Evolutionary conservation across 2,113 vertebrate genomes (phyloP), one percentile per base, ranked within the genome.

Genomic region (Sus scrofa): DNA sequence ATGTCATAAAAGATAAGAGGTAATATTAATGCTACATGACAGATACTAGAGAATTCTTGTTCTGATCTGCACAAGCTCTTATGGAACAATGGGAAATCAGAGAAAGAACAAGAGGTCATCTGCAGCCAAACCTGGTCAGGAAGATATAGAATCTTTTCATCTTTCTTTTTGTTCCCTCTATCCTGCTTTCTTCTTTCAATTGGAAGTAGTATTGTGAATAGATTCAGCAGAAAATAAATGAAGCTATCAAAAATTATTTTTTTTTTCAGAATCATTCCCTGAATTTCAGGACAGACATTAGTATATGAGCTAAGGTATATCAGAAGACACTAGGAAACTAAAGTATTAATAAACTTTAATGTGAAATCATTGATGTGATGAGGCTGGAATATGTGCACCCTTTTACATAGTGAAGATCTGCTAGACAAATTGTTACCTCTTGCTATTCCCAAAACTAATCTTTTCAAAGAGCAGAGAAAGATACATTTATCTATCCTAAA

Each of bases 141-240:
- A 52, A 74, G 52, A 52, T 73, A 62, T 6, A 44, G 16, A 62
- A 60, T 34, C 32, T 52, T 74, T 74, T 91, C 52, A 58, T 58
- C 22, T 39, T 63, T 56, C 44, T 75, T 91, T 91, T 88, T 86
- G 58, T 89, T 86, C n/a, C 12, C 19, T 58, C 8, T 32, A 32
- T 63, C 34, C 34, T 86, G 56, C 58, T 70, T 22, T 84, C 50
- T 68, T 65, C 70, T 74, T 83, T 90, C 63, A 87, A 6, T 85
- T 85, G 84, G n/a, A 91, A 58, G 8, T 50, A 52, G 70, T 73
- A 88, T 77, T 79, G 27, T 92, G 91, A 94, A 50, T 44, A 75
- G 11, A 85, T 68, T 60, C 27, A 74, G 32, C 6, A 26, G 30
- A 91, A 95, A 88, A 77, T 75, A 18, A 82, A 34, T 74, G 54